Evolutionary conservation across 2,888 invertebrate genomes (phyloP), one percentile per base, ranked within the genome.

Genomic region (Acronicta alni): DNA sequence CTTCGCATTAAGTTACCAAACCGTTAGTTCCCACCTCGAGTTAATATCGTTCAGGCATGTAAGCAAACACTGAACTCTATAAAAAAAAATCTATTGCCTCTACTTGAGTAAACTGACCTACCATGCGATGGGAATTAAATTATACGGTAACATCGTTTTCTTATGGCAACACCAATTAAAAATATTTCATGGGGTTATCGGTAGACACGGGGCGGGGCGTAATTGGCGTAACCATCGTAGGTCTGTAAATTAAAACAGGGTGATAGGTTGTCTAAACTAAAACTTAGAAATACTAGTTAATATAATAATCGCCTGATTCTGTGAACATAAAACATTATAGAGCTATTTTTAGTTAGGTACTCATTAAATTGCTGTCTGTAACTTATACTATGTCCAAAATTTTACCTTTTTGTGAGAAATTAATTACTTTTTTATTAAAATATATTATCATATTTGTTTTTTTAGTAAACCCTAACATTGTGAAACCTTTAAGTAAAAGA

Each of bases 21-120:
- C 89, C 83, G 88, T 89, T 89, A 86, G 64, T 80, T 79, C 80
- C 70, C 83, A 83, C 83, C 76, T 67, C 35, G 41, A 20, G 52
- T 77, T 79, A 74, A 80, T 77, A 81, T 76, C 67, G 75, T 69
- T 70, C 75, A 72, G 65, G 65, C 83, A 78, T 81, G 77, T 75
- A 75, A 80, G 75, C 74, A 75, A 72, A 79, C 71, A 77, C 54
- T 65, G 48, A 59, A 35, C 48, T 47, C 17, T 43, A 70, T 70
- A 75, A 73, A 66, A 75, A 71, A 67, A 47, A 74, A 26, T 51
- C 52, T 66, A 69, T 68, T 55, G 61, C 71, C 43, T 52, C 45
- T 52, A 59, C 57, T 59, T 52, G 44, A 41, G 57, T 64, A 58
- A 68, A 72, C 62, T 71, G 71, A 67, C 68, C 75, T 79, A 72